Conservation (phyloP, 2,797 vertebrate species). For the Micropoecilia bifurca region DNA sequence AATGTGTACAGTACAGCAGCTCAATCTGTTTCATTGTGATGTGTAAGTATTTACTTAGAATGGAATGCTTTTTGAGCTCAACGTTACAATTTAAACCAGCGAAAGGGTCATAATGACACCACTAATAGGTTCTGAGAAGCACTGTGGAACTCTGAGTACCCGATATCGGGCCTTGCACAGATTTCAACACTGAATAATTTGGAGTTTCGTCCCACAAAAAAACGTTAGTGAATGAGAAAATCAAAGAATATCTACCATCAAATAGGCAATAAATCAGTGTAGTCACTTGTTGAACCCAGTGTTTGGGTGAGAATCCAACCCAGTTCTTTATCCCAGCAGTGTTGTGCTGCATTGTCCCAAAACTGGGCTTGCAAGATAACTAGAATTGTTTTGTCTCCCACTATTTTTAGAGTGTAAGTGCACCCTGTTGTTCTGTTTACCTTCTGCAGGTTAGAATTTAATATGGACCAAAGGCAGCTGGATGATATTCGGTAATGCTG, state of each 20-base stretch:
- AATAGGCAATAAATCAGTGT: neutral
- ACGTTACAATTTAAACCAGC: neutral
- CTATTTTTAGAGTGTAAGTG: neutral
- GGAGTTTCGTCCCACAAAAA: neutral
- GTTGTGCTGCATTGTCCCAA: neutral
- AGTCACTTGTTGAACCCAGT: neutral
- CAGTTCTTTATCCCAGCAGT: neutral
- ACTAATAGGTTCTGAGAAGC: neutral
- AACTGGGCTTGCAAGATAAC: neutral
- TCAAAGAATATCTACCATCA: neutral
- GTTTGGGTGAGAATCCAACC: neutral
- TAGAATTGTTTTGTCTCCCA: neutral
- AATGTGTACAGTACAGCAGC: neutral
- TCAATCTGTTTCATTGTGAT: neutral
- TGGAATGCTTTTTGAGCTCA: neutral
- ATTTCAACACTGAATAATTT: neutral
- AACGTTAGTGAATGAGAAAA: neutral
- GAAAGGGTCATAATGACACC: neutral
- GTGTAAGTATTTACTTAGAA: too few species aligned
- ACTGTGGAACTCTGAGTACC: neutral
- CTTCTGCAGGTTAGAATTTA: neutral
- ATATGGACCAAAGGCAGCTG: neutral
- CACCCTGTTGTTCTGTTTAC: neutral
- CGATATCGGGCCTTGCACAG: neutral
- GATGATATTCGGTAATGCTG: constrained; percentile 11